Evolutionary conservation across 2,888 invertebrate species (phyloP), one percentile per base, ranked within the genome.

Genomic region (Hirtodrosophila confusa): DNA sequence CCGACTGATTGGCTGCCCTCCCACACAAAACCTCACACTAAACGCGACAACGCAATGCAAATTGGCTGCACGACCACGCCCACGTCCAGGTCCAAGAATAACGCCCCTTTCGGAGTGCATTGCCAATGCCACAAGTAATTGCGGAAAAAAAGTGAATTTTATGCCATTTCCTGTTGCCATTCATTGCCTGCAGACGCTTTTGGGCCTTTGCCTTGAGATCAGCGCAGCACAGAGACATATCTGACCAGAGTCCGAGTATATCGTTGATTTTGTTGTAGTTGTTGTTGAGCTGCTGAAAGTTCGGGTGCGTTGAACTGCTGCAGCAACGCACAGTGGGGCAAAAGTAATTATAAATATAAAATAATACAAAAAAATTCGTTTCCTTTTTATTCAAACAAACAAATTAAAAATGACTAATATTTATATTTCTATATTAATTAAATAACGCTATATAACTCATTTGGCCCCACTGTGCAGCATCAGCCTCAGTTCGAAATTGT

Each of bases 101-200:
- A 31, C 31, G 31, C 31, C 31, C 31, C 4, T 58, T 29, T 12
- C n/a, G 8, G 50, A 65, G 55, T 33, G 57, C 71, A 66, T 55
- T 56, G 72, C 63, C 67, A 75, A 75, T 76, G 76, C 66, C 63
- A 66, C 51, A 47, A 67, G 75, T 76, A 72, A 76, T 72, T 76
- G 77, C 72, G 60, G 43, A 62, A 57, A 50, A 61, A 76, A 67
- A 67, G 56, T 74, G 56, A 51, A 70, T 64, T 74, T 74, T 57
- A 67, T 74, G 56, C 62, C 66, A 54, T 73, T 78, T 76, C 74
- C 78, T 77, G 78, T 62, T 66, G 56, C 45, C 62, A 62, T 65
- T 49, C 45, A 57, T 61, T 49, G 45, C 56, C 41, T 48, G 44
- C 45, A 27, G 41, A 33, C 40, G 60, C 24, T 56, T 31, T 61